Conservation (phyloP, 2,113 vertebrate genomes). For the Pterocles burchelli region DNA sequence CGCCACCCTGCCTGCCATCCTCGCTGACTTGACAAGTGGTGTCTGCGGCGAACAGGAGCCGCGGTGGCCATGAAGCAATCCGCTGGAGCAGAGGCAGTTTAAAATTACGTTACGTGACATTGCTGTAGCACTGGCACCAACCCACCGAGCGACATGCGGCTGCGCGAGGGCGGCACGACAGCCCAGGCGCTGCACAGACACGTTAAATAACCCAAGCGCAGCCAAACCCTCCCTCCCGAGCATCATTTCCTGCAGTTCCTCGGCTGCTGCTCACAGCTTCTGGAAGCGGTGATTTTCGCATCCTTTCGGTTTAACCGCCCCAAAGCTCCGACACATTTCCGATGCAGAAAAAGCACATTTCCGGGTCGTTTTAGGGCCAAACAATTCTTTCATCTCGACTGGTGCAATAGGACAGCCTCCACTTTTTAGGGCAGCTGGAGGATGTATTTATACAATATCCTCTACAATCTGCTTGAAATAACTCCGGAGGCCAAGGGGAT, state of each 20-base stretch:
- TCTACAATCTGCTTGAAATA: not conserved
- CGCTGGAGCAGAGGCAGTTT: not conserved
- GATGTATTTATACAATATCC: not conserved
- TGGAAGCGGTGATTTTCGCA: not conserved
- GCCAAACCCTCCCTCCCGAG: not conserved
- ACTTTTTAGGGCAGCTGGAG: not conserved
- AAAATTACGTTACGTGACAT: not conserved
- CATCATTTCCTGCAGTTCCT: not conserved
- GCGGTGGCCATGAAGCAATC: not conserved
- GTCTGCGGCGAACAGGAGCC: not conserved
- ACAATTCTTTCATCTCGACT: not conserved
- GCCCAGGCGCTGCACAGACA: rapidly evolving
- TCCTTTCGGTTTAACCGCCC: not conserved
- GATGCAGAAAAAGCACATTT: not conserved
- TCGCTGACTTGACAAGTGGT: not conserved
- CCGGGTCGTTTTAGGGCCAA: not conserved
- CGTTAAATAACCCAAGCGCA: not conserved
- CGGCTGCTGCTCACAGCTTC: not conserved
- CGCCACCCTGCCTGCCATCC: not conserved
- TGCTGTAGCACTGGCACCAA: not conserved
- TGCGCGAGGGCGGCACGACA: not conserved
- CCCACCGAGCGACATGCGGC: not conserved
- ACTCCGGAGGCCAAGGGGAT: not conserved
- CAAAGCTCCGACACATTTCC: not conserved
- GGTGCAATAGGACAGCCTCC: not conserved